These are phyloP conservation scores for Rhynchomys soricoides DNA, from an alignment of 2,113 vertebrate genomes.

Conservation along the genomic window DNA sequence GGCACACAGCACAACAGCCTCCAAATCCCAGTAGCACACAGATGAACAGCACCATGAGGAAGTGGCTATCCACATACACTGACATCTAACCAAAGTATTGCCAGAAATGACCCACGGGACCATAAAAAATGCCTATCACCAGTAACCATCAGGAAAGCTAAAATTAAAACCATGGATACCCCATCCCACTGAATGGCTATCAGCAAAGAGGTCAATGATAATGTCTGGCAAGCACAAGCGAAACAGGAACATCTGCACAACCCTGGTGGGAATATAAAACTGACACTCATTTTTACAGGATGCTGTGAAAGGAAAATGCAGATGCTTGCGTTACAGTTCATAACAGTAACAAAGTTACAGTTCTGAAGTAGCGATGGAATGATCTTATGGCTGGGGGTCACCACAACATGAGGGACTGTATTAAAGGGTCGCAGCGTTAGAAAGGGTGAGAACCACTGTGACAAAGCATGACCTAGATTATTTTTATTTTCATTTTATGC, in stretches of 20 bases:
- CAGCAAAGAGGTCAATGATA: neutral
- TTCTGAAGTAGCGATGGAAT: neutral
- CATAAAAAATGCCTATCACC: neutral
- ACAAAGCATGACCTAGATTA: neutral
- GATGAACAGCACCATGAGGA: too few relatives aligned
- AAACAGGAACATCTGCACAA: neutral
- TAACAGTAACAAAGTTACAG: neutral
- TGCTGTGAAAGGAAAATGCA: neutral
- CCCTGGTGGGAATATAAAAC: neutral
- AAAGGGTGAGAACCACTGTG: neutral
- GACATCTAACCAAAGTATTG: neutral
- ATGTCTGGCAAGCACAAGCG: neutral
- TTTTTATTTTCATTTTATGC: neutral
- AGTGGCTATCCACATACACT: neutral
- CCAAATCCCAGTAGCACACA: neutral
- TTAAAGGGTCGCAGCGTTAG: neutral
- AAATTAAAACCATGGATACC: neutral
- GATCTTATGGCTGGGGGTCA: neutral
- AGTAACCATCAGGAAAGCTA: neutral
- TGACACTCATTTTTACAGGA: neutral
- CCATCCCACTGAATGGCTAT: neutral
- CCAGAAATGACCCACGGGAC: neutral
- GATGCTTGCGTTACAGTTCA: neutral
- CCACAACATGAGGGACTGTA: neutral
- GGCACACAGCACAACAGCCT: neutral